Evolutionary conservation across 2,113 vertebrate species (phyloP), one percentile per base, ranked within the genome.

Genomic region (Serinus canaria): DNA sequence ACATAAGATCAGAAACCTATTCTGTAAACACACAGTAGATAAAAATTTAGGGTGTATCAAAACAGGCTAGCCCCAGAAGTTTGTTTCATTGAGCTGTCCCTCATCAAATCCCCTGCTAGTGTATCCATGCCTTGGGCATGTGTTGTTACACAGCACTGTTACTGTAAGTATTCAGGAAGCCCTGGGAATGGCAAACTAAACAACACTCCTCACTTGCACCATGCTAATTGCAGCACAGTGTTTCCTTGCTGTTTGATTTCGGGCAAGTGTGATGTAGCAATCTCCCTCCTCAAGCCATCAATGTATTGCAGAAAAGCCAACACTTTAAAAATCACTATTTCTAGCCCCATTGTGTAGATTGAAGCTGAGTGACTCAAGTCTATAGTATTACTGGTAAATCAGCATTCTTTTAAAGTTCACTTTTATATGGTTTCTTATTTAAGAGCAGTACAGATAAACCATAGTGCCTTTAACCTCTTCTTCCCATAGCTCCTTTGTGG

Each of bases 401-500:
- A 67, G 12, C 16, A 2, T 55, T 70, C 15, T 49, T 83, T 22
- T 25, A 18, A 89, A 79, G 20, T 72, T 68, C 5, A 19, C 50
- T 76, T 81, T 35, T 30, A 7, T 20, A 4, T 20, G 18, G 30
- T 31, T 89, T 47, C 24, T 59, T 43, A 8, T 28, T 87, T 60
- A 44, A 82, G 44, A 52, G 21, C 35, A 66, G 13, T 17, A 20
- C 1, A 41, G 28, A 50, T 64, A n/a, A 77, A 22, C 79, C 13
- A 15, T 17, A 58, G 17, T 37, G 19, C 27, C 21, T 83, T 55
- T 83, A 21, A 58, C 74, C 49, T 96, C 6, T 80, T 94, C 55
- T 58, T 68, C 41, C 88, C 66, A 4, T 81, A 99, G 99, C 94
- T 99, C 99, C 7, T 98, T 99, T 94, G 99, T 99, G 64, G 99